Conservation (phyloP, 1,140 invertebrate genomes). For the Eciton burchellii region DNA sequence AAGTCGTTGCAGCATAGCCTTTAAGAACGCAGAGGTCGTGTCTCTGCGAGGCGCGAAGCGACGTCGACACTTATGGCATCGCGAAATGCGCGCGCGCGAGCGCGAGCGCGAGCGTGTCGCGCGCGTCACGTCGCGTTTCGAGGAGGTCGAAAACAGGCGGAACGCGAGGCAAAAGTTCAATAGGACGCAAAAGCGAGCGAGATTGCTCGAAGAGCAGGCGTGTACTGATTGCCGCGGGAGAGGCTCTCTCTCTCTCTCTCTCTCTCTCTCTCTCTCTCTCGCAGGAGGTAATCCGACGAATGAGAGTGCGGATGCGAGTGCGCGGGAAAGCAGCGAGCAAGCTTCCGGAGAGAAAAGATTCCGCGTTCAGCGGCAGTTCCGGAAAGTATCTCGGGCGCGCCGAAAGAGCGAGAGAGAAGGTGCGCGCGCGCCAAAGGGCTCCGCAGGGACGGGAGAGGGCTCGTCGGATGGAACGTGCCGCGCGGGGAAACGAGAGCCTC, state of each 20-base stretch:
- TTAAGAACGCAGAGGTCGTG: conserved; percentile 45
- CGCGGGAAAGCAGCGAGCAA: background rate
- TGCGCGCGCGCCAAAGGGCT: background rate
- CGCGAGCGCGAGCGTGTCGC: too few species aligned
- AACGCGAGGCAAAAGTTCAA: conserved; percentile 47
- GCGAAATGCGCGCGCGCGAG: conserved; percentile 2
- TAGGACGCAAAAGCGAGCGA: conserved; percentile 24
- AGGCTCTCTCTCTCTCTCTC: too few species aligned
- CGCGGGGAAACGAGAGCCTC: conserved; percentile 46
- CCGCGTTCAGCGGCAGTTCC: background rate
- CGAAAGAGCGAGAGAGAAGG: background rate
- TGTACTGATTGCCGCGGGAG: conserved; percentile 32
- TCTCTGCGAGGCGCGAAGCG: conserved; percentile 6
- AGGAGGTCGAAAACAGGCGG: conserved; percentile 41
- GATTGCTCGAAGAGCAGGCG: conserved; percentile 12
- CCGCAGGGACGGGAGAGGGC: conserved; percentile 10
- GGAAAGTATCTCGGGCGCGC: conserved; percentile 10
- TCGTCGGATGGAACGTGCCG: conserved; percentile 23
- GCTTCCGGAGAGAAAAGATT: conserved; percentile 13
- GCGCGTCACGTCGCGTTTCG: conserved; percentile 7
- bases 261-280: too few species aligned
- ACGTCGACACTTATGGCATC: conserved; percentile 23
- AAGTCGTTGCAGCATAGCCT: conserved; percentile 47
- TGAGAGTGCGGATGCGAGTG: conserved; percentile 4
- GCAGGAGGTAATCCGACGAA: conserved; percentile 24